These are phyloP conservation scores for Drosophila mauritiana DNA, from an alignment of 1,140 invertebrate genomes.

Conservation along the genomic window DNA sequence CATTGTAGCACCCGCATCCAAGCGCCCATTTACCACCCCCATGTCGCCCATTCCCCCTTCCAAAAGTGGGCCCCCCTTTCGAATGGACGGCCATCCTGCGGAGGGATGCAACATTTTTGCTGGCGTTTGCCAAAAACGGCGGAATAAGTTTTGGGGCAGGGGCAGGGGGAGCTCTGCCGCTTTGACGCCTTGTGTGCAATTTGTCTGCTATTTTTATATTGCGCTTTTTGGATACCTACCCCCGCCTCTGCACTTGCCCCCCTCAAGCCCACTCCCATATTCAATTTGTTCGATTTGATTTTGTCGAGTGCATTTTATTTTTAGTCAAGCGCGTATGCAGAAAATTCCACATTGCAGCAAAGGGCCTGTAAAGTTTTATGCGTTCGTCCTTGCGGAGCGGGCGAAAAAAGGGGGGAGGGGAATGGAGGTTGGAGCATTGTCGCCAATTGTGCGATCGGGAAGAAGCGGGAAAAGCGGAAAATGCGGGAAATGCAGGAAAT, in stretches of 20 bases:
- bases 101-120: slow-evolving; percentile 70
- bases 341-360: slow-evolving; percentile 67
- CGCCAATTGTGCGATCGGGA: slow-evolving; percentile 43
- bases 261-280: slow-evolving; percentile 44
- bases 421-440: slow-evolving; percentile 31
- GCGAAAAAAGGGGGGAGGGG: neutral
- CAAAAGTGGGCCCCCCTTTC: neutral
- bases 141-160: slow-evolving; percentile 11
- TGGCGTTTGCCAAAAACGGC: slow-evolving; percentile 74
- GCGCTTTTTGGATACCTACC: slow-evolving; percentile 9
- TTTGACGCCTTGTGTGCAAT: slow-evolving; percentile 73
- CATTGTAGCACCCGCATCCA: slow-evolving; percentile 54
- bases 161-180: slow-evolving; percentile 27
- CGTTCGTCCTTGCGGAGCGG: slow-evolving; percentile 25
- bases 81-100: slow-evolving; percentile 27
- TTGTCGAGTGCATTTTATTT: slow-evolving; percentile 74
- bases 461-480: slow-evolving; percentile 2
- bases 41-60: neutral
- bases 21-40: slow-evolving; percentile 2
- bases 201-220: slow-evolving; percentile 79
- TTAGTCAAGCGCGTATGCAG: slow-evolving; percentile 71
- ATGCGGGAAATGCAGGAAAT: slow-evolving; percentile 7
- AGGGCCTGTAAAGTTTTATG: slow-evolving; percentile 76
- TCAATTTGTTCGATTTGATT: slow-evolving; percentile 81
- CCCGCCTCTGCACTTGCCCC: neutral